These are phyloP conservation scores for Halcyon malimbica DNA, from an alignment of 2,113 vertebrate species.

Conservation along the genomic window DNA sequence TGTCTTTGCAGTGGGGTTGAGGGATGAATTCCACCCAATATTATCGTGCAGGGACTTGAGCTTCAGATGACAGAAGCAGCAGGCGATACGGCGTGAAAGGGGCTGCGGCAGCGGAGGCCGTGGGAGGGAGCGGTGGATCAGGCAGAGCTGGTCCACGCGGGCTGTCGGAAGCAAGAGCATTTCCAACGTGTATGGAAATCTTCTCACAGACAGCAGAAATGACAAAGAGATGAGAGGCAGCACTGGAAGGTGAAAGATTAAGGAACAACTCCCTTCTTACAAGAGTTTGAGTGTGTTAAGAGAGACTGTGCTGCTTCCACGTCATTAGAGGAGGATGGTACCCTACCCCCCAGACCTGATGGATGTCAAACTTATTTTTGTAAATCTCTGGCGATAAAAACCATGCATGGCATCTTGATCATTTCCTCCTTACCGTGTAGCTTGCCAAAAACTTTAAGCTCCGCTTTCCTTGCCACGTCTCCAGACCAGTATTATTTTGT, in stretches of 20 bases:
- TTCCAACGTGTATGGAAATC: neutral
- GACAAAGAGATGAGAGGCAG: neutral
- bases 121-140: neutral
- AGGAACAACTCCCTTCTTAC: neutral
- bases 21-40: neutral
- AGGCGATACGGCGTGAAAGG: neutral
- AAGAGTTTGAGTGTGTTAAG: neutral
- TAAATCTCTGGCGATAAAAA: conserved; percentile 13
- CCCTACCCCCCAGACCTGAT: neutral
- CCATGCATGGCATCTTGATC: conserved; percentile 16
- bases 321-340: neutral
- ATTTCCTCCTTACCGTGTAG: conserved; percentile 11
- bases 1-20: neutral
- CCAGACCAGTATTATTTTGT: neutral
- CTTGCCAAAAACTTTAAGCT: conserved; percentile 9
- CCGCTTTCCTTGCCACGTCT: neutral
- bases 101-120: neutral
- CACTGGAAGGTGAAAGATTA: neutral
- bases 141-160: neutral
- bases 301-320: neutral
- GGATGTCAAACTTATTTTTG: conserved; percentile 12
- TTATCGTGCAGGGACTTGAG: neutral
- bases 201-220: neutral
- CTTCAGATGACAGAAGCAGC: neutral
- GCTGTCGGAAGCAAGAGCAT: neutral